Percentiles rank a stretch among this genome's conserved stretches.
These are phyloP conservation scores for Zaprionus kolodkinae DNA, from an alignment of 1,140 invertebrate genomes.

Conservation along the genomic window DNA sequence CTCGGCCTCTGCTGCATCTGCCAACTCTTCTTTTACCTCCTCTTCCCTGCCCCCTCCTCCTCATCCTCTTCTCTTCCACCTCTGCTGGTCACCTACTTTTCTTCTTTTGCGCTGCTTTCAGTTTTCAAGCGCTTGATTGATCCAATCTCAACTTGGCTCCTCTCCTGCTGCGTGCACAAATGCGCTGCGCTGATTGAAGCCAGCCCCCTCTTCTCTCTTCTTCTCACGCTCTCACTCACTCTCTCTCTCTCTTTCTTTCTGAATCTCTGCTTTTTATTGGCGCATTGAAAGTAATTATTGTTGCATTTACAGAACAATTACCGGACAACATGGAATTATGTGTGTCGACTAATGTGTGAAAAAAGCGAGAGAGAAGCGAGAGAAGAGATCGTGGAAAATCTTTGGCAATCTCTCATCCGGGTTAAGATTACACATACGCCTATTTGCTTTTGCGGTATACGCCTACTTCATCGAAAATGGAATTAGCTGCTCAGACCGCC, in stretches of 20 bases:
- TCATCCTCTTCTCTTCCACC: neutral
- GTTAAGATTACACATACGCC: slow-evolving; percentile 79
- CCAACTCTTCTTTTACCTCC: neutral
- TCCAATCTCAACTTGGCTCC: slow-evolving; percentile 48
- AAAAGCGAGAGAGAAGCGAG: slow-evolving; percentile 26
- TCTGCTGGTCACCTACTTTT: slow-evolving; percentile 76
- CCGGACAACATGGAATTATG: slow-evolving; percentile 79
- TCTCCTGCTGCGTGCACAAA: slow-evolving; percentile 76
- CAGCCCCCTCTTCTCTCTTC: neutral
- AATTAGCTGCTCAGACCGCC: slow-evolving; percentile 41
- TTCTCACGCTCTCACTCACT: neutral
- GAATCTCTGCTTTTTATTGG: slow-evolving; percentile 58
- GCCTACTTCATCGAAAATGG: slow-evolving; percentile 39
- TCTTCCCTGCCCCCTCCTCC: neutral
- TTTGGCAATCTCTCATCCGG: slow-evolving; percentile 68
- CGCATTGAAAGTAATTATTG: slow-evolving; percentile 82
- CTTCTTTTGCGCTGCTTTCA: slow-evolving; percentile 58
- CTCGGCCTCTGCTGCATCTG: too few species aligned
- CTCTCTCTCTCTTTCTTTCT: neutral
- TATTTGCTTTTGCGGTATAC: slow-evolving; percentile 39
- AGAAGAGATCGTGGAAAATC: slow-evolving; percentile 8
- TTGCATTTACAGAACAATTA: slow-evolving; percentile 82
- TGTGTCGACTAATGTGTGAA: slow-evolving; percentile 81
- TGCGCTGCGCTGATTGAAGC: slow-evolving; percentile 74
- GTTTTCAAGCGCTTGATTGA: slow-evolving; percentile 68